Conservation (phyloP, 2,888 invertebrate genomes). For the Phyllotreta striolata region DNA sequence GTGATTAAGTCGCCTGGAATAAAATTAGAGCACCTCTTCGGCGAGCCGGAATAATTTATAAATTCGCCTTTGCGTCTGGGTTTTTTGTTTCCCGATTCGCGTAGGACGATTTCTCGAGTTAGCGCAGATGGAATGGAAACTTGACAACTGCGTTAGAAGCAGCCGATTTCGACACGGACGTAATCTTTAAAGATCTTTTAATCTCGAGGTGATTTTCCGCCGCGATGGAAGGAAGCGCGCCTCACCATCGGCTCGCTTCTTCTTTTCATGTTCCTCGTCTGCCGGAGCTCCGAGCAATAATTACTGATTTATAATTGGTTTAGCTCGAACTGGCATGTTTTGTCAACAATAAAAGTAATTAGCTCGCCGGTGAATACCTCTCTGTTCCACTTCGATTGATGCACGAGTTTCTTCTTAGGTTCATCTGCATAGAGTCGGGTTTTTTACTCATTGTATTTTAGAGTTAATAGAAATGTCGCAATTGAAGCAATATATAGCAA, state of each 20-base stretch:
- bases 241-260: conserved; percentile 1
- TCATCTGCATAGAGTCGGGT: no score
- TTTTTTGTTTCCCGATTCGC: not conserved
- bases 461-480: not conserved
- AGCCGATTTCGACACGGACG: not conserved
- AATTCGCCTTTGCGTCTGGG: no score
- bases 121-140: not conserved
- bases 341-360: conserved; percentile 42
- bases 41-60: no score
- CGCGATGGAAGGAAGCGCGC: conserved; percentile 7
- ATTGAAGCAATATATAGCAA: not conserved
- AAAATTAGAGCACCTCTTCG: no score
- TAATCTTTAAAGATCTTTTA: conserved; percentile 13
- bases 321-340: conserved; percentile 38
- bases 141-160: conserved; percentile 12
- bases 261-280: conserved; percentile 31
- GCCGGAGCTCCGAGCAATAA: conserved; percentile 31
- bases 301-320: conserved; percentile 39
- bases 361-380: conserved; percentile 30
- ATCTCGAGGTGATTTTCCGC: conserved; percentile 24
- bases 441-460: no score
- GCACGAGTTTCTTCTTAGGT: no score
- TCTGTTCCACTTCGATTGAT: conserved; percentile 19
- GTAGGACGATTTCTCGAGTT: not conserved
- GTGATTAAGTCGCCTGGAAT: not conserved